Percentiles rank a stretch among this genome's conserved stretches.
phyloP scores from a whole-genome alignment of 2,888 invertebrate genomes.

The Pristionchus exspectatus region DNA sequence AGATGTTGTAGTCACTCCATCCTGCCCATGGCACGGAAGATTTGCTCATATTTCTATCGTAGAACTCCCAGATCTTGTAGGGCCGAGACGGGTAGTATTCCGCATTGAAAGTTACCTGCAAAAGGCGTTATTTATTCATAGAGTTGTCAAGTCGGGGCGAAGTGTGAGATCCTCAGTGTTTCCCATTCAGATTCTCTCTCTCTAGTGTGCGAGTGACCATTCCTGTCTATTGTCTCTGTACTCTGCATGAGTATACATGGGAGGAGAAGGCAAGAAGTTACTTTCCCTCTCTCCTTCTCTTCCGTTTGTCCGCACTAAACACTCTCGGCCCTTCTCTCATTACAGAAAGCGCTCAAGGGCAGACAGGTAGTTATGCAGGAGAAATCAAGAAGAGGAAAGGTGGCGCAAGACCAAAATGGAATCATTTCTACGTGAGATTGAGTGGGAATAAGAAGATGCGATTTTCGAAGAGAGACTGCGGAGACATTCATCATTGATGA shows the following conservation, averaged over 20 bases:
- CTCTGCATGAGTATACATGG: conserved; percentile 33
- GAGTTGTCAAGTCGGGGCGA: background rate
- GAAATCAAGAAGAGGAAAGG: background rate
- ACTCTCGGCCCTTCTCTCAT: conserved; percentile 46
- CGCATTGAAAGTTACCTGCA: conserved; percentile 76
- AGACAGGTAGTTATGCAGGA: background rate
- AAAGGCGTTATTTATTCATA: background rate
- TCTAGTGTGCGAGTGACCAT: conserved; percentile 1
- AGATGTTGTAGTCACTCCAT: conserved; percentile 78
- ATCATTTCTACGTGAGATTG: conserved; percentile 9
- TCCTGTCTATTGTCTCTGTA: conserved; percentile 27
- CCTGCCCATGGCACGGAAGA: conserved; percentile 74
- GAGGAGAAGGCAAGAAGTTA: conserved; percentile 13
- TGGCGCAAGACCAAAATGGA: background rate
- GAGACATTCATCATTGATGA: conserved; percentile 14
- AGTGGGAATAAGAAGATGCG: background rate
- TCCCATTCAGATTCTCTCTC: background rate
- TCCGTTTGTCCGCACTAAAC: conserved; percentile 23
- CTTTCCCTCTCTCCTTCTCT: conserved; percentile 27
- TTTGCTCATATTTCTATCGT: conserved; percentile 77
- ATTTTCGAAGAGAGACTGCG: background rate
- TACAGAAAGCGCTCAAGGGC: conserved; percentile 5
- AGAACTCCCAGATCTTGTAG: conserved; percentile 79
- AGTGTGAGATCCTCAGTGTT: background rate
- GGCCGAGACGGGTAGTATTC: conserved; percentile 78